Evolutionary conservation across 92 coral and sea anemone species (phyloP).

Genomic region (Porites lobata): DNA sequence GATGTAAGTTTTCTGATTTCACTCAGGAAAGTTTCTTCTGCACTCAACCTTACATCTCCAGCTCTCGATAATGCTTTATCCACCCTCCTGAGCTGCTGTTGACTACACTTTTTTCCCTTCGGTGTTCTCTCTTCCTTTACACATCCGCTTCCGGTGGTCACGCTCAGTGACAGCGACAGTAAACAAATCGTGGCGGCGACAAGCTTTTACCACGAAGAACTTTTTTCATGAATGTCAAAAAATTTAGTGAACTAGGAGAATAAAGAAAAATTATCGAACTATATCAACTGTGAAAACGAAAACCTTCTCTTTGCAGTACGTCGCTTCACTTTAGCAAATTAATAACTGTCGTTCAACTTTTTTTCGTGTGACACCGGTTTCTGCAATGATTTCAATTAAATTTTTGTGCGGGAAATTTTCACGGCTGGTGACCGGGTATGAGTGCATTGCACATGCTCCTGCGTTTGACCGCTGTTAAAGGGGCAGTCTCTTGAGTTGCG

Average conservation of each 20-base stretch:
- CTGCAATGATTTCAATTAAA: too few species aligned
- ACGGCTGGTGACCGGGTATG: too few species aligned
- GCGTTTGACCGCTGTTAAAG: too few species aligned
- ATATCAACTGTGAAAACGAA: neutral
- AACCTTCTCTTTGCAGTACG: too few species aligned
- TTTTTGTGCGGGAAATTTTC: too few species aligned
- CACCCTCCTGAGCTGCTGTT: neutral
- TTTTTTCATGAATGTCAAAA: neutral
- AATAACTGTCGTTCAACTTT: neutral
- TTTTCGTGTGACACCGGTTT: neutral
- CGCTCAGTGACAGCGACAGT: neutral
- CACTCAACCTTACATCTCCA: neutral
- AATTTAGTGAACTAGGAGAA: neutral
- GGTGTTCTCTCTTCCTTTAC: neutral
- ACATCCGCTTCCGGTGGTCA: neutral
- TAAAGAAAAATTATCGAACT: neutral
- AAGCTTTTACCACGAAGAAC: neutral
- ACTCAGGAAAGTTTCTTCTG: slow-evolving; percentile 18
- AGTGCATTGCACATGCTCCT: too few species aligned
- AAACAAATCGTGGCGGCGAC: slow-evolving; percentile 6
- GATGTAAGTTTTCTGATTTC: slow-evolving; percentile 17
- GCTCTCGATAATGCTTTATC: too few species aligned
- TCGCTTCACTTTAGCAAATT: too few species aligned
- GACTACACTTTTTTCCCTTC: slow-evolving; percentile 4
- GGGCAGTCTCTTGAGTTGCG: too few species aligned